A percentile compares a stretch with the other conserved stretches of the same genome.
Conservation (phyloP, 2,888 invertebrate species). For the Chironomus tentans region DNA sequence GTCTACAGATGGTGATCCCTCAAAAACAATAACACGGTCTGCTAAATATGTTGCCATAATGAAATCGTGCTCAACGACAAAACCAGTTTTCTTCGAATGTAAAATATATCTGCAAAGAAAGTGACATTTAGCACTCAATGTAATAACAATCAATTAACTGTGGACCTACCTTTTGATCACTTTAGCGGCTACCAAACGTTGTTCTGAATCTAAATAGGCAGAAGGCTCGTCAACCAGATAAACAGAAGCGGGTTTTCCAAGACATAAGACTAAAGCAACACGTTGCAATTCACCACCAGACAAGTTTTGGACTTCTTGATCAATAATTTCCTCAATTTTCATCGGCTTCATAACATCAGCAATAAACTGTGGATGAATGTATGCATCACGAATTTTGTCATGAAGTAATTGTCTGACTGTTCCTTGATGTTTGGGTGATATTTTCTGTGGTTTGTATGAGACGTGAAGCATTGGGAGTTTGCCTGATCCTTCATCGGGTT, state of each 20-base stretch:
- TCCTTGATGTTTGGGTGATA: slow-evolving; percentile 93
- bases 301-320: slow-evolving; percentile 95
- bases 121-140: slow-evolving; percentile 24
- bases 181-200: slow-evolving; percentile 98
- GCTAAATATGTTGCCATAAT: slow-evolving; percentile 99
- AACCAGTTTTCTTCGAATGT: slow-evolving; percentile 98
- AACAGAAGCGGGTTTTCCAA: slow-evolving; percentile 98
- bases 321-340: slow-evolving; percentile 93
- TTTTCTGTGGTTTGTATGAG: slow-evolving; percentile 99
- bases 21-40: slow-evolving; percentile 97
- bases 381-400: slow-evolving; percentile 95
- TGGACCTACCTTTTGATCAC: slow-evolving; percentile 97
- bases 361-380: slow-evolving; percentile 94
- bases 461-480: slow-evolving; percentile 79
- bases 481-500: slow-evolving; percentile 65
- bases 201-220: slow-evolving; percentile 98
- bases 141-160: too few species aligned
- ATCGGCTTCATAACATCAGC: slow-evolving; percentile 98
- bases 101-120: slow-evolving; percentile 69
- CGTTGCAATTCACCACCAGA: slow-evolving; percentile 99
- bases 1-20: slow-evolving; percentile 82
- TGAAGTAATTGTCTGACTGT: slow-evolving; percentile 86
- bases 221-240: slow-evolving; percentile 98
- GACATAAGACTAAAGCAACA: slow-evolving; percentile 89
- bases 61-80: slow-evolving; percentile 99